These are phyloP conservation scores for Tetragnatha versicolor DNA, from an alignment of 1,140 invertebrate species.

Conservation along the genomic window DNA sequence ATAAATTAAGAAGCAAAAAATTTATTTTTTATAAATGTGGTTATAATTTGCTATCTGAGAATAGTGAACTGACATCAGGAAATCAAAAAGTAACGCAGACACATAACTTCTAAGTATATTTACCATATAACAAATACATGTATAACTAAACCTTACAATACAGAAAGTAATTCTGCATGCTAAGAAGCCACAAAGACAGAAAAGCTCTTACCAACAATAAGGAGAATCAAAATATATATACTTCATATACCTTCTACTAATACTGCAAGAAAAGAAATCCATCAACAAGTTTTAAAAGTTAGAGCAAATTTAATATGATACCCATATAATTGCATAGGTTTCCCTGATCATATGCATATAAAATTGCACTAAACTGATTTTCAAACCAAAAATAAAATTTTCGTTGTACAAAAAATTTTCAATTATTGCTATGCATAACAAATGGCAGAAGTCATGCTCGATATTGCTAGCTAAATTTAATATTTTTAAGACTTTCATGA, in stretches of 20 bases:
- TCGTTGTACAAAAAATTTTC: conserved; percentile 30
- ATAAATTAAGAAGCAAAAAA: no score
- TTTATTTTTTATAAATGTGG: no score
- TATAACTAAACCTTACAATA: neutral
- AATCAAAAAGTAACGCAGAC: neutral
- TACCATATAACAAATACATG: neutral
- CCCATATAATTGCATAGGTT: conserved; percentile 3
- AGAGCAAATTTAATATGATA: conserved; percentile 16
- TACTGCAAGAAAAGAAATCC: conserved; percentile 26
- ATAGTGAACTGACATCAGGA: no score
- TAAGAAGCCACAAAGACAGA: conserved; percentile 20
- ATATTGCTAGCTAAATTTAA: no score
- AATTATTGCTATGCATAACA: conserved; percentile 46
- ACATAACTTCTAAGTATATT: neutral
- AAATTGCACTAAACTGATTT: conserved; percentile 22
- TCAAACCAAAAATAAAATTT: conserved; percentile 19
- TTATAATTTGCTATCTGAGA: no score
- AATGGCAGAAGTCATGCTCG: no score
- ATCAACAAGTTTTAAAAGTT: conserved; percentile 11
- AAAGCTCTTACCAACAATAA: conserved; percentile 24
- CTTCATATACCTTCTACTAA: conserved; percentile 14
- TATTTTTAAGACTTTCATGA: no score
- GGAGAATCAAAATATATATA: conserved; percentile 15
- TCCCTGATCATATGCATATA: conserved; percentile 16
- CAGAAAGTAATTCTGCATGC: conserved; percentile 3